Evolutionary conservation across 64 coral and sea anemone species (phyloP), one percentile per base, ranked within the genome.

Genomic region (Platygyra sinensis): DNA sequence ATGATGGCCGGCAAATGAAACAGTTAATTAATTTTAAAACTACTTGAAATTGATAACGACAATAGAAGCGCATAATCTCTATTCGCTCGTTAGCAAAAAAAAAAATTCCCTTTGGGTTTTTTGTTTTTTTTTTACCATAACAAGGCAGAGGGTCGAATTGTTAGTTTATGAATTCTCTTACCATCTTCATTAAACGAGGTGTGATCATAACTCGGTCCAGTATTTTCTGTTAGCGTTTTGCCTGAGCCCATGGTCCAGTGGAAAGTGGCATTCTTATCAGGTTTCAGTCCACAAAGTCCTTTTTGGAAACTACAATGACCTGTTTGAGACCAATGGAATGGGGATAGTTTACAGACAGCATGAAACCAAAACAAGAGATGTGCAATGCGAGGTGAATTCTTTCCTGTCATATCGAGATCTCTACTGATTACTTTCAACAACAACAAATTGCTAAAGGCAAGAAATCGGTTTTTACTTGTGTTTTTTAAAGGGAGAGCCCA

Each of bases 131-230:
- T n/a, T n/a, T n/a, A n/a, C n/a, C n/a, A n/a, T n/a, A n/a, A n/a
- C 33, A 36, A 36, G 33, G 33, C 0, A 54, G 52, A 54, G 0
- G 52, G 8, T 7, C 52, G 13, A 57, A 16, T 57, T 57, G 7
- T 57, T 14, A 9, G 52, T 25, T 67, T 18, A 0, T 27, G 4
- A n/a, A 2, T 11, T 27, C 10, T 27, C 64, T 30, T 39, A 87
- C 86, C 86, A 27, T 87, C 30, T 25, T 72, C 36, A 29, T 22
- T 75, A 20, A 87, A 51, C 10, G 67, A 54, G 42, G 86, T 73
- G 46, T 87, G 86, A 59, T 87, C 86, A 75, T 72, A 60, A 1
- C 71, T 36, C 19, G 86, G 86, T 75, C 86, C 86, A 74, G 86
- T 87, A 59, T 73, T 74, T 15, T 72, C 64, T 12, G 86, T 73